These are phyloP conservation scores for Augiades crinisus DNA, from an alignment of 2,888 invertebrate species.

Conservation along the genomic window DNA sequence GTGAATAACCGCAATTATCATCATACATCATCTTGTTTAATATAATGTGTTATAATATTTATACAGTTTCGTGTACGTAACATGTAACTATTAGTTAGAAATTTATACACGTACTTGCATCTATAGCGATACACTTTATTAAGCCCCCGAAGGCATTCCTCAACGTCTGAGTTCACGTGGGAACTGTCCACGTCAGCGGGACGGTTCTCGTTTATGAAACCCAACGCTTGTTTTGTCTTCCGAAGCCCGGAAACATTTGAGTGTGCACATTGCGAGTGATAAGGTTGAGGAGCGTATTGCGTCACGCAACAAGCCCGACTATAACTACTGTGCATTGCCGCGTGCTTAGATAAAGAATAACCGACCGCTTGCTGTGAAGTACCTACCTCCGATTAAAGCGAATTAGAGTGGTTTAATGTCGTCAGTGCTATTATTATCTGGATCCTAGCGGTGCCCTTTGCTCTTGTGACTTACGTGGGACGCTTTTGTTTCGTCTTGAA, in stretches of 20 bases:
- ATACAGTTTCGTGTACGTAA: neutral
- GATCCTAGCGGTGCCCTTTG: slow-evolving; percentile 13
- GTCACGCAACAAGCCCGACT: slow-evolving; percentile 23
- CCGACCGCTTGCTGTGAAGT: slow-evolving; percentile 10
- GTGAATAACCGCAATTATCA: no score
- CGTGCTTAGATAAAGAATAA: slow-evolving; percentile 20
- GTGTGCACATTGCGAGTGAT: slow-evolving; percentile 19
- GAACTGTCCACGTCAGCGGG: slow-evolving; percentile 40
- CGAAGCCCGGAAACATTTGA: slow-evolving; percentile 17
- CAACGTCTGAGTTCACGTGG: slow-evolving; percentile 33
- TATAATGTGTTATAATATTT: no score
- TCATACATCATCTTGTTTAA: no score
- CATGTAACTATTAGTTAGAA: slow-evolving; percentile 5
- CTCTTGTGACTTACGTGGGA: slow-evolving; percentile 6
- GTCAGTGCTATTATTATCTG: slow-evolving; percentile 13
- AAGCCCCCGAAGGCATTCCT: slow-evolving; percentile 18
- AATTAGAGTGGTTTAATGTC: slow-evolving; percentile 22
- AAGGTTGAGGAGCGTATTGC: slow-evolving; percentile 20
- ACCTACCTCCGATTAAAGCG: slow-evolving; percentile 15
- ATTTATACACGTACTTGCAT: slow-evolving; percentile 1
- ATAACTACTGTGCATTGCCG: slow-evolving; percentile 20
- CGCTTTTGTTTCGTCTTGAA: neutral
- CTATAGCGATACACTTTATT: slow-evolving; percentile 1
- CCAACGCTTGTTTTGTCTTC: slow-evolving; percentile 22
- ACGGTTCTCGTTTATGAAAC: slow-evolving; percentile 29